Percentiles rank a stretch among this genome's conserved stretches.
phyloP scores from a whole-genome alignment of 2,888 invertebrate species.

The Tolmerus cingulatus region DNA sequence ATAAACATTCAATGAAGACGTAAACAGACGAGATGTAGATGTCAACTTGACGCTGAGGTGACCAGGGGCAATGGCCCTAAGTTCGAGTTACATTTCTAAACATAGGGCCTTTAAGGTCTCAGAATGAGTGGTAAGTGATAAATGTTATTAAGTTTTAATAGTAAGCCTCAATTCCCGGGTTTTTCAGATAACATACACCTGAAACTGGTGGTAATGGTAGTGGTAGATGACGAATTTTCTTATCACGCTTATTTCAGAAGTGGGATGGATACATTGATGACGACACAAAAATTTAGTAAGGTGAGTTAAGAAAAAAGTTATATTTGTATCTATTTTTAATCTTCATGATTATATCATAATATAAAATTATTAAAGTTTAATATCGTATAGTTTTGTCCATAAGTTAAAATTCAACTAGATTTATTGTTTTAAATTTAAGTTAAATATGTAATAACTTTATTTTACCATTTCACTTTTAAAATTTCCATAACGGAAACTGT shows the following conservation, averaged over 20 bases:
- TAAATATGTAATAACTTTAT: too few relatives aligned
- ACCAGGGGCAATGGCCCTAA: neutral
- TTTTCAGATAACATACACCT: neutral
- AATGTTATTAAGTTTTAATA: neutral
- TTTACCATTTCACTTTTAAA: neutral
- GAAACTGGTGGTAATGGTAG: neutral
- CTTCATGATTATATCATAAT: too few relatives aligned
- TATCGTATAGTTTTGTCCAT: too few relatives aligned
- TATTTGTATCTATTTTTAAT: too few relatives aligned
- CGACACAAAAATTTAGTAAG: too few relatives aligned
- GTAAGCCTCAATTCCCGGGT: neutral
- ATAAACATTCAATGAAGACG: neutral
- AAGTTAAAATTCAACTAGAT: too few relatives aligned
- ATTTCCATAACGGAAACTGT: neutral
- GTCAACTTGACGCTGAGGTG: neutral
- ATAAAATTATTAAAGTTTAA: too few relatives aligned
- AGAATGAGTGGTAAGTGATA: neutral
- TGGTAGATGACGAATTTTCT: neutral
- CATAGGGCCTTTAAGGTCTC: neutral
- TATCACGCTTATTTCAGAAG: neutral
- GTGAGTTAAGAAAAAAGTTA: too few relatives aligned
- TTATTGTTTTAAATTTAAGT: too few relatives aligned
- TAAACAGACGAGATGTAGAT: neutral
- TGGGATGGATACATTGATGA: neutral
- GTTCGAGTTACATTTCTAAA: neutral